phyloP scores from a whole-genome alignment of 92 coral and sea anemone genomes.

The Palythoa heliodiscus region DNA sequence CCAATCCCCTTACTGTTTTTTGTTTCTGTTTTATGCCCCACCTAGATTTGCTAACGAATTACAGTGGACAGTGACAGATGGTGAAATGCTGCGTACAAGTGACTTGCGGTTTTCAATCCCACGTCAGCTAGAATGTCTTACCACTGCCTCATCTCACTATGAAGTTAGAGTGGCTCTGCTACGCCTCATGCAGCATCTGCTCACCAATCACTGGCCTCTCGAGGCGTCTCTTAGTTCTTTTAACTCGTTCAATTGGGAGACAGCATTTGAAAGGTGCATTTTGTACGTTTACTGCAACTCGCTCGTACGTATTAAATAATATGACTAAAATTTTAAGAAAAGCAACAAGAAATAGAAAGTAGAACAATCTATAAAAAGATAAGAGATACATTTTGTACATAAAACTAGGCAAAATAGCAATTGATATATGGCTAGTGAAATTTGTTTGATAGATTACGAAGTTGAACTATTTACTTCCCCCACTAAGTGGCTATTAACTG shows the following conservation, averaged over 20 bases:
- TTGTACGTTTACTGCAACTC: not conserved
- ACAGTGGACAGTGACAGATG: constrained; percentile 73
- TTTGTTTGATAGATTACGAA: no score
- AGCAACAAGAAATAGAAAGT: not conserved
- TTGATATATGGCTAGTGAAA: no score
- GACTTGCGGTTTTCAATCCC: constrained; percentile 56
- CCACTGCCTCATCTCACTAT: constrained; percentile 77
- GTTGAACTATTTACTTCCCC: no score
- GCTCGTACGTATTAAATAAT: not conserved
- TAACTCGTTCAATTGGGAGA: constrained; percentile 77
- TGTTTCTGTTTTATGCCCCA: not conserved
- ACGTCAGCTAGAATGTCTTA: constrained; percentile 63
- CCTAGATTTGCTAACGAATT: constrained; percentile 68
- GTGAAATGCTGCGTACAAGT: constrained; percentile 69
- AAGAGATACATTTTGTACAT: no score
- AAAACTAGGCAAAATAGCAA: no score
- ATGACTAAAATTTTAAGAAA: not conserved
- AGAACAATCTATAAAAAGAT: not conserved
- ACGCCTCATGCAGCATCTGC: constrained; percentile 65
- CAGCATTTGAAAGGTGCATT: constrained; percentile 84
- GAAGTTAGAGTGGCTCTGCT: constrained; percentile 73
- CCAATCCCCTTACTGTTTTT: not conserved
- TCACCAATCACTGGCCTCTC: constrained; percentile 66
- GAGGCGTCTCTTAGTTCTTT: constrained; percentile 59
- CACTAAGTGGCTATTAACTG: no score